Evolutionary conservation across 2,113 vertebrate genomes (phyloP).

Genomic region (Solenodon paradoxus): DNA sequence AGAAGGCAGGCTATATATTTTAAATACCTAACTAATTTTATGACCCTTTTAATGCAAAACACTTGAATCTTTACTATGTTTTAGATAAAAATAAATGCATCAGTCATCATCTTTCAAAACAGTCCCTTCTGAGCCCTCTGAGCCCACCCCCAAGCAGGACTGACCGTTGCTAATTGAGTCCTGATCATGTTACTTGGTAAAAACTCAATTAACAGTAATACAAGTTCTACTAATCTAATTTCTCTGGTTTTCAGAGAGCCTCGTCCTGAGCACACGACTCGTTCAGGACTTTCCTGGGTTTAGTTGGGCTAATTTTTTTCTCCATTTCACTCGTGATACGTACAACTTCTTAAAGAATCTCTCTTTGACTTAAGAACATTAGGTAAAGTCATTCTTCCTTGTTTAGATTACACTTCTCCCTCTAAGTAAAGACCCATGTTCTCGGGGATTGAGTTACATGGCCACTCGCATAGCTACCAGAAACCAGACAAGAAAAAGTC

Average conservation of each 20-base stretch:
- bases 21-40: constrained; percentile 11
- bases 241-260: neutral
- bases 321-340: neutral
- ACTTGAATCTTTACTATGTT: neutral
- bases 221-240: neutral
- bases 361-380: neutral
- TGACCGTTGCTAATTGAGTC: neutral
- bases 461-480: neutral
- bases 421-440: neutral
- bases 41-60: neutral
- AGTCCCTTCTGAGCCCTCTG: neutral
- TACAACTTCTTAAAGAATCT: neutral
- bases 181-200: neutral
- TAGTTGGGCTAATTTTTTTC: neutral
- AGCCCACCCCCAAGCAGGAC: neutral
- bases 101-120: neutral
- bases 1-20: constrained; percentile 13
- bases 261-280: neutral
- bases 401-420: neutral
- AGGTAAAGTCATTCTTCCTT: neutral
- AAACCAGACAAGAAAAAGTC: neutral
- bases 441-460: neutral
- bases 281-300: neutral
- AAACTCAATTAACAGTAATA: neutral
- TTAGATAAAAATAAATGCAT: constrained; percentile 44